Percentiles rank a stretch among this genome's conserved stretches.
These are phyloP conservation scores for Pseudonaja textilis DNA, from an alignment of 2,113 vertebrate species.

Conservation along the genomic window DNA sequence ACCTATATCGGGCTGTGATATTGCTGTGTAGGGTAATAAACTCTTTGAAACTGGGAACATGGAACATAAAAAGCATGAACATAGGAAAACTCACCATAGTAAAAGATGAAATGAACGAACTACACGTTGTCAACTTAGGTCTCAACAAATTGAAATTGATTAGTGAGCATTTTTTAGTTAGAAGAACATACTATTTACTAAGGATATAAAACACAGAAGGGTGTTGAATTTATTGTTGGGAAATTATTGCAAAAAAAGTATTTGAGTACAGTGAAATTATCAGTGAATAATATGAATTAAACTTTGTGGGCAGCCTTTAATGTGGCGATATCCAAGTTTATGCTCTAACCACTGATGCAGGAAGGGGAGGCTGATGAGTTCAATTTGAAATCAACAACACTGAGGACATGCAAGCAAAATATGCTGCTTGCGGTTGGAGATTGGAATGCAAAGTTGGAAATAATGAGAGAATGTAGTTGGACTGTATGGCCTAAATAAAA, in stretches of 20 bases:
- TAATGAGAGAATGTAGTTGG: not conserved
- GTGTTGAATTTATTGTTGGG: not conserved
- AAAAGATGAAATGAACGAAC: not conserved
- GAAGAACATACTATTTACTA: not conserved
- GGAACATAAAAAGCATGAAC: not conserved
- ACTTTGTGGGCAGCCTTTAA: not conserved
- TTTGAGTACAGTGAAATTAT: not conserved
- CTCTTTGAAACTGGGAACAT: not conserved
- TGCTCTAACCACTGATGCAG: not conserved
- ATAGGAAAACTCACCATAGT: not conserved
- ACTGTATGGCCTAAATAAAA: not conserved
- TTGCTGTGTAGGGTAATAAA: not conserved
- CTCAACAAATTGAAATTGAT: not conserved
- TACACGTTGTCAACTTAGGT: not conserved
- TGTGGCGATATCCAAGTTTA: not conserved
- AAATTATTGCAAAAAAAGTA: not conserved
- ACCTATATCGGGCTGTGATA: not conserved
- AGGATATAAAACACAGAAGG: not conserved
- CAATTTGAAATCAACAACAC: not conserved
- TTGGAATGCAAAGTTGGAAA: not conserved
- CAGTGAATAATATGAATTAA: not conserved
- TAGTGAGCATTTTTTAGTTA: not conserved
- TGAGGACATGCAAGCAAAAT: not conserved
- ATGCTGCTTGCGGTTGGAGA: not conserved
- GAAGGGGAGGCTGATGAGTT: not conserved